Percentiles rank a stretch among this genome's conserved stretches.
phyloP scores from a whole-genome alignment of 53 echinoderm and acorn worm species.

The Mesocentrotus franciscanus region DNA sequence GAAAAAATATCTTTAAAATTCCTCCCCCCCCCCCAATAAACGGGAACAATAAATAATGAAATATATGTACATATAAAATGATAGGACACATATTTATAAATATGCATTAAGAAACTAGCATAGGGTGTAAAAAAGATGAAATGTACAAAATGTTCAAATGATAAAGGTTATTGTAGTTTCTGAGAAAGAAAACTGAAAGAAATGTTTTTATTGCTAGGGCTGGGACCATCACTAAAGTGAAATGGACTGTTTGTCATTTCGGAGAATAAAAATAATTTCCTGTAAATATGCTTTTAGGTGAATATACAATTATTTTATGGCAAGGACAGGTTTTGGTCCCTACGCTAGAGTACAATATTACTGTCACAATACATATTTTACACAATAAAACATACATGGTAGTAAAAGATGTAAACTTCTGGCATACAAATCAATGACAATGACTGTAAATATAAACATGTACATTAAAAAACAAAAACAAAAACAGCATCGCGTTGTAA shows the following conservation, averaged over 20 bases:
- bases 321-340: slow-evolving; percentile 26
- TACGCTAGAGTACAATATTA: not conserved
- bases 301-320: not conserved
- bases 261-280: too few relatives aligned
- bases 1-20: too few relatives aligned
- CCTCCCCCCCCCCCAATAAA: not conserved
- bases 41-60: not conserved
- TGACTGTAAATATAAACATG: not conserved
- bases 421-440: slow-evolving; percentile 25
- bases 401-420: not conserved
- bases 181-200: not conserved
- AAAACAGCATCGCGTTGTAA: not conserved
- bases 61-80: not conserved
- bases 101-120: not conserved
- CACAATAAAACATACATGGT: not conserved
- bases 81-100: not conserved
- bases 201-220: not conserved
- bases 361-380: slow-evolving; percentile 5
- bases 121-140: not conserved
- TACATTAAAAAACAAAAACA: not conserved
- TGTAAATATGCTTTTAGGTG: too few relatives aligned
- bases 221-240: not conserved
- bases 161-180: not conserved
- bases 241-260: not conserved
- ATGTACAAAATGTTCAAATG: not conserved